Base-by-base conservation (phyloP, 1,140 invertebrate genomes). In the Harpegnathos saltator region DNA sequence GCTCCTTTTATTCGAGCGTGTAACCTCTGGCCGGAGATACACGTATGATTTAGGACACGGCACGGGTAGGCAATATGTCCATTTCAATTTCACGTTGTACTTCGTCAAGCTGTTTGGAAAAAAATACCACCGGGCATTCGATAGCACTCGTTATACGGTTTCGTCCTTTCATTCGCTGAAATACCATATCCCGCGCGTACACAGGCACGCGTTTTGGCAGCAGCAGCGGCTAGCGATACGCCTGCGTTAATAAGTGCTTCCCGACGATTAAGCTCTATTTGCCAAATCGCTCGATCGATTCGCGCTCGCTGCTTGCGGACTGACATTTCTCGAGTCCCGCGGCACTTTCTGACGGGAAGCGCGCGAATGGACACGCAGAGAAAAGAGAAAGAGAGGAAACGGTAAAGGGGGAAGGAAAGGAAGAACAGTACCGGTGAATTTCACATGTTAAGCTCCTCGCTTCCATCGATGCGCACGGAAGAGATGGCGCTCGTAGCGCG, bases 31-130 rank as follows among this genome's bases (percentile, higher is more conserved):
- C 65, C 72, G 52, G 68, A 73, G 71, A 56, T 74, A 74, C 44
- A 38, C 50, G 69, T 50, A 65, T 83, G 81, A 83, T 83, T 83
- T 78, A 83, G 72, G 50, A 1, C n/a, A n/a, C 61, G 7, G 52
- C 14, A 59, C 58, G 71, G 50, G 24, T 65, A 17, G 19, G 81
- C 72, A 75, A 83, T 83, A 83, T 75, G 81, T 83, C 81, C 81
- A 75, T 75, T 83, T 83, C 81, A 75, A 83, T 83, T 78, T 78
- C 48, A n/a, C 44, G 72, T 83, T 56, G 58, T 78, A 66, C 61
- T 77, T 75, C 81, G 71, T 75, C 62, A 58, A 82, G 78, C 78
- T 61, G 69, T 72, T 71, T 72, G 68, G 19, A 56, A 72, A 74
- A 82, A 72, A 29, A 62, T 29, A 82, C 14, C 19, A n/a, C 19